A percentile compares a stretch with the other conserved stretches of the same genome.
Conservation (phyloP, 2,888 invertebrate genomes). For the Mythimna ferrago region DNA sequence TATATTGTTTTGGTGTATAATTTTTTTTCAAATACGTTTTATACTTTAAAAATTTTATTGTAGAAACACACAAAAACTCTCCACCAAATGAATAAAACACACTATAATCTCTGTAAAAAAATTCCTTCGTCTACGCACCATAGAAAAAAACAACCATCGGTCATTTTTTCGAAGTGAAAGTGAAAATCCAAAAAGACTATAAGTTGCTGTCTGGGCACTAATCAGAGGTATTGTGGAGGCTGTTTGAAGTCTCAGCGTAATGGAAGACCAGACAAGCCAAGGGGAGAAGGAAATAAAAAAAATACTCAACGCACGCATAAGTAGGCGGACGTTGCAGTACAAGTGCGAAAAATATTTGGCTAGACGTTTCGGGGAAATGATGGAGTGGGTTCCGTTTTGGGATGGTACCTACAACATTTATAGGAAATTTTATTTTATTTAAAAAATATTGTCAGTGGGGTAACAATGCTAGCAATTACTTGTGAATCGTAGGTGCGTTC, state of each 20-base stretch:
- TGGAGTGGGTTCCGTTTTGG: not conserved
- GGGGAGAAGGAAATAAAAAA: slow-evolving; percentile 86
- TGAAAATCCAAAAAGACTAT: slow-evolving; percentile 60
- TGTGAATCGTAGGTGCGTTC: no score
- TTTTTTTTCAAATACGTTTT: not conserved
- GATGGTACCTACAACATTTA: no score
- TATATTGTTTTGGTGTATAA: not conserved
- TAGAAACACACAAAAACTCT: not conserved
- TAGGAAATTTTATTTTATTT: not conserved
- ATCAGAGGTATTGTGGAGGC: slow-evolving; percentile 82
- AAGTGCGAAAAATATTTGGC: slow-evolving; percentile 35
- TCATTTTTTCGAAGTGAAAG: slow-evolving; percentile 56
- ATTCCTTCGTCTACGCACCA: slow-evolving; percentile 16
- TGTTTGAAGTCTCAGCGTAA: slow-evolving; percentile 84
- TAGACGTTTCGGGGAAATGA: slow-evolving; percentile 51
- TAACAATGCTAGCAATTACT: no score
- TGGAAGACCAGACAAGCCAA: slow-evolving; percentile 87
- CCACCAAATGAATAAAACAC: not conserved
- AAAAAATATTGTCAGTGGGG: no score
- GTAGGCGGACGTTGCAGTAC: slow-evolving; percentile 76
- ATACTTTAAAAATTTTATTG: no score
- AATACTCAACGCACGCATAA: slow-evolving; percentile 82
- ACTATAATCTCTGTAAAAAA: not conserved
- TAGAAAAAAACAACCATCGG: slow-evolving; percentile 54
- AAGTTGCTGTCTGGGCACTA: slow-evolving; percentile 72